A percentile compares a stretch with the other conserved stretches of the same genome.
Evolutionary conservation across 92 coral and sea anemone species (phyloP).

Genomic region (Plumapathes pennacea): DNA sequence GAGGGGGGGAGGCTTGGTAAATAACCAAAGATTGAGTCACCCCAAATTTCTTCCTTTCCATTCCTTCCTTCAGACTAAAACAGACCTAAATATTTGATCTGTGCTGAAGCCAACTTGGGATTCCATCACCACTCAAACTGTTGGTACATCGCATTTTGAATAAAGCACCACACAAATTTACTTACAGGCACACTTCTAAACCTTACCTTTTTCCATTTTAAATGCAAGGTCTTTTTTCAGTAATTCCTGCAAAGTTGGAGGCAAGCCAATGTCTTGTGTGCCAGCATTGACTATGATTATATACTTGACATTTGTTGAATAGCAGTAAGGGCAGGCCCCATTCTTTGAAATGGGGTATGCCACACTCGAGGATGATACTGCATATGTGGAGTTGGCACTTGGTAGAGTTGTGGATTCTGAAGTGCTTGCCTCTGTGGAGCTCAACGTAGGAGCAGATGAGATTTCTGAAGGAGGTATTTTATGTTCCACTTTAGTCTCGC

Average conservation of each 20-base stretch:
- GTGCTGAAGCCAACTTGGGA: too few relatives aligned
- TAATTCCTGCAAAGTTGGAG: slow-evolving; percentile 71
- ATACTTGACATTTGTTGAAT: slow-evolving; percentile 76
- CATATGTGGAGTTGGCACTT: slow-evolving; percentile 4
- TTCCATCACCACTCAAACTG: too few relatives aligned
- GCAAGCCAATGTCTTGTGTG: slow-evolving; percentile 70
- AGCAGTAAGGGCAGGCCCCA: slow-evolving; percentile 91
- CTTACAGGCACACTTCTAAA: too few relatives aligned
- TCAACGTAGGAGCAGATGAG: neutral
- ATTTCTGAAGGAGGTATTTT: too few relatives aligned
- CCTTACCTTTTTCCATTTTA: slow-evolving; percentile 98
- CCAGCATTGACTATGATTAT: slow-evolving; percentile 73
- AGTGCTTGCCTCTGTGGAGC: neutral
- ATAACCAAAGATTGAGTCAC: too few relatives aligned
- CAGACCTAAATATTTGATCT: too few relatives aligned
- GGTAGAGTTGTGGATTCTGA: slow-evolving; percentile 1
- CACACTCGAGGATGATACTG: slow-evolving; percentile 1
- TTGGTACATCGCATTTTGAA: too few relatives aligned
- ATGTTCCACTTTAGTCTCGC: too few relatives aligned
- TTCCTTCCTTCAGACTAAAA: too few relatives aligned
- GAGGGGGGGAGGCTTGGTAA: too few relatives aligned
- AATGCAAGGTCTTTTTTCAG: slow-evolving; percentile 80
- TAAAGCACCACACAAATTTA: too few relatives aligned
- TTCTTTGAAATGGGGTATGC: slow-evolving; percentile 81
- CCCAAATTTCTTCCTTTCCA: too few relatives aligned